A percentile compares a stretch with the other conserved stretches of the same genome.
Evolutionary conservation across 2,113 vertebrate species (phyloP).

Genomic region (Orthochromis indermauri): DNA sequence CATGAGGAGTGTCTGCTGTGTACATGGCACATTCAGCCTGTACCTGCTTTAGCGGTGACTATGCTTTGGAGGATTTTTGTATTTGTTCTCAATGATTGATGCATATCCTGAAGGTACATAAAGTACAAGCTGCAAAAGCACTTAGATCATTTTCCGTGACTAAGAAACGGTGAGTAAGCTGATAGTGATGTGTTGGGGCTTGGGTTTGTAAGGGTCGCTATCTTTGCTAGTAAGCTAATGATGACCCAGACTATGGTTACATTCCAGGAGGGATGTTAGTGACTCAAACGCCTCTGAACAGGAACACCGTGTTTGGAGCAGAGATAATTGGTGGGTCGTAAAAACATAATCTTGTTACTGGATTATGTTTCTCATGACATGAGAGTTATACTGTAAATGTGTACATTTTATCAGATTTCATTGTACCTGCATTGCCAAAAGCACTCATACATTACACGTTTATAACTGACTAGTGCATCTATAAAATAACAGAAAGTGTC

Average conservation of each 20-base stretch:
- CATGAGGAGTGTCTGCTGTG: background rate
- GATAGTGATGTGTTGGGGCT: conserved; percentile 31
- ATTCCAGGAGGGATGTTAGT: conserved; percentile 20
- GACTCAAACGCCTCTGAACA: conserved; percentile 17
- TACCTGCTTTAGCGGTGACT: background rate
- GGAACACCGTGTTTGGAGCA: conserved; percentile 1
- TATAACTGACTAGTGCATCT: background rate
- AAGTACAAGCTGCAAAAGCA: background rate
- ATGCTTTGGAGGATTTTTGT: background rate
- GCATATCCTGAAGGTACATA: conserved; percentile 4
- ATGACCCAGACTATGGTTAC: conserved; percentile 4
- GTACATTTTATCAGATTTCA: background rate
- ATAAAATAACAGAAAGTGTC: background rate
- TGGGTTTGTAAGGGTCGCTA: background rate
- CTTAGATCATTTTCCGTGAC: conserved; percentile 39
- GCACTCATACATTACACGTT: background rate
- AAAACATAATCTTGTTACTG: conserved; percentile 22
- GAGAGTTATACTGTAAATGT: background rate
- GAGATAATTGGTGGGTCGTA: conserved; percentile 43
- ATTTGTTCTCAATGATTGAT: background rate
- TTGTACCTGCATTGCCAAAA: background rate
- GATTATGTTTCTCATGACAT: conserved; percentile 38
- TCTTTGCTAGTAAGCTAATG: background rate
- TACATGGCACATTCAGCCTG: background rate
- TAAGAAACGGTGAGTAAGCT: conserved; percentile 21